Conservation (phyloP, 53 echinoderm and acorn worm species). For the Zoroaster sp. region DNA sequence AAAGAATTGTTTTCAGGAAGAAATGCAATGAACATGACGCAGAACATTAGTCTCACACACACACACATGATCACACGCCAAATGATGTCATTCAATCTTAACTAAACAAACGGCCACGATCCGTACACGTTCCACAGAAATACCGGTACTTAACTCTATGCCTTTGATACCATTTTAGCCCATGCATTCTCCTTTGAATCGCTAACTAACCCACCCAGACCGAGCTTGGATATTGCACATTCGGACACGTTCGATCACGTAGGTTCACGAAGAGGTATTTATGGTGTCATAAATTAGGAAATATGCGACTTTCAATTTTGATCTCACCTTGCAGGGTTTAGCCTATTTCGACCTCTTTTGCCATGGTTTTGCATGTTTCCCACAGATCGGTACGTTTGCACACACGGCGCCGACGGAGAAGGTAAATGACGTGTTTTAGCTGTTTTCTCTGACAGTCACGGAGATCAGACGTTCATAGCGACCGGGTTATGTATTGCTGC, state of each 20-base stretch:
- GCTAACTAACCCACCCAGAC: not conserved
- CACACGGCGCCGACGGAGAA: slow-evolving; percentile 47
- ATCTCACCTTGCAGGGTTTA: slow-evolving; percentile 51
- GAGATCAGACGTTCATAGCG: slow-evolving; percentile 72
- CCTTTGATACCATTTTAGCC: not conserved
- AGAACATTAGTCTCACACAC: no score
- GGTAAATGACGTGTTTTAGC: slow-evolving; percentile 12
- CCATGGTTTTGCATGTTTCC: slow-evolving; percentile 57
- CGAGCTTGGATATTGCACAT: not conserved
- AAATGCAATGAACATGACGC: no score
- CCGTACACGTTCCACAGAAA: slow-evolving; percentile 20
- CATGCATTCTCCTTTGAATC: not conserved
- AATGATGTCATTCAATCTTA: not conserved
- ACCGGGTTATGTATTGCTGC: slow-evolving; percentile 25
- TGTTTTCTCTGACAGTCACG: slow-evolving; percentile 48
- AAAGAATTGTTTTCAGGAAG: no score
- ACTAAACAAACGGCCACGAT: not conserved
- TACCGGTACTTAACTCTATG: not conserved
- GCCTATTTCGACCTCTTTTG: slow-evolving; percentile 47
- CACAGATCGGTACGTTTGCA: slow-evolving; percentile 13
- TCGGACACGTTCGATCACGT: not conserved
- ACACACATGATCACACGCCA: not conserved
- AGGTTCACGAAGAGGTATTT: not conserved
- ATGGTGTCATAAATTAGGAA: not conserved
- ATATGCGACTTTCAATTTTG: not conserved